Evolutionary conservation across 2,888 invertebrate genomes (phyloP), one percentile per base, ranked within the genome.

Genomic region (Selenia dentaria): DNA sequence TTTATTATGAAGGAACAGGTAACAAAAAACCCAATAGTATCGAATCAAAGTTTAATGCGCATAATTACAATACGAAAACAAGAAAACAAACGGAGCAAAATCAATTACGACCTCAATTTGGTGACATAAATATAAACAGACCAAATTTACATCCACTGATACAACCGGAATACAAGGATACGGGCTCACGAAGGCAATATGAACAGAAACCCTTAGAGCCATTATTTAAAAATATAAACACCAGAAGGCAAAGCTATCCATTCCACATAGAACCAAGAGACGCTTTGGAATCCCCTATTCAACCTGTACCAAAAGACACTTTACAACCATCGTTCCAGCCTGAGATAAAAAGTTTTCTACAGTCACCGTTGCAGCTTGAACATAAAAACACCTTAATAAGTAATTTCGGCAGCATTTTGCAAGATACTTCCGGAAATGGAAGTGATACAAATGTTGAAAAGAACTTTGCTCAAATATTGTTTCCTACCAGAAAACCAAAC

Each of bases 401-500:
- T 6, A 31, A 41, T 16, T 41, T 35, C 12, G 11, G 6, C 6
- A 12, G 10, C n/a, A 12, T 12, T 8, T 22, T 32, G 9, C 40
- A 34, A 27, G 24, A 27, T 6, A 3, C 10, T 14, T 6, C 10
- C 5, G 8, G 29, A 10, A 10, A 16, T 0, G 20, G 27, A 9
- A 41, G 36, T 37, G n/a, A 18, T 11, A 39, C 49, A 20, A 29
- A 9, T 14, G 11, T 25, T 10, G 34, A 25, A 1, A 29, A 9
- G 9, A 35, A 16, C 4, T 20, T 22, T 14, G 2, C 8, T 20
- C 12, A 26, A 4, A 6, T 8, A 10, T 6, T 10, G 2, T 10
- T 8, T 24, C 45, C 43, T 6, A 43, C 37, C 4, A 40, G 35
- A 29, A 51, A 40, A 14, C 34, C 36, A 34, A 12, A 8, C 6